Base-by-base conservation (phyloP, 2,113 vertebrate genomes). In the Mobula hypostoma region DNA sequence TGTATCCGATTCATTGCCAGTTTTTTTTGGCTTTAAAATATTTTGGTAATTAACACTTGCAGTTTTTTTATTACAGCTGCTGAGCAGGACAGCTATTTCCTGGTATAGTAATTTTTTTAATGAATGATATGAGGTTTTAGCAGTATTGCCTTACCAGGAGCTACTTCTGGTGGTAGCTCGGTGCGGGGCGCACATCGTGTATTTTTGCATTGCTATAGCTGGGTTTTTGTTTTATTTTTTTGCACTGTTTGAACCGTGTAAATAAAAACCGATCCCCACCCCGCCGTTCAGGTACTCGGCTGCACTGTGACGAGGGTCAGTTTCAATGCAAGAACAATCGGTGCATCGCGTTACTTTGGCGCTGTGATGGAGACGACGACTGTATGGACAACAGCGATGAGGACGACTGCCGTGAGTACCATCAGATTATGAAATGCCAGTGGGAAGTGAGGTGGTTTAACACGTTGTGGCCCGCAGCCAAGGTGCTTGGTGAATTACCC, bases 301-400 rank as follows among this genome's bases (percentile, higher is more conserved):
- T 97, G 92, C 97, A 97, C 95, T 99, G 99, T 95, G 98, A 98
- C 95, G 96, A 97, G 32, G 96, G 98, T 82, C 98, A 99, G 96
- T 99, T 99, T 96, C 97, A 97, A 96, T 99, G 99, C 97, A 97
- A 96, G 94, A 99, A 99, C 94, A 97, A 97, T 94, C 97, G 98
- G 76, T 99, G 99, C 97, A 98, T 99, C 96, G 98, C 99, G 29
- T 97, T 97, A 70, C 95, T 98, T 95, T 99, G 99, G 99, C 97
- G 97, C 94, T 99, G 99, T 94, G 99, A 99, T 94, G 99, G 99
- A 94, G 99, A 99, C 77, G 98, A 99, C 72, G 99, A 99, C 94
- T 99, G 99, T 95, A 97, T 97, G 3, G 98, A 99, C 96, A 99
- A 98, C 97, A 99, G 98, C 87, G 99, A 99, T 94, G 98, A 99